Conservation (phyloP, 2,888 invertebrate genomes). For the Mactromeris polynyma region DNA sequence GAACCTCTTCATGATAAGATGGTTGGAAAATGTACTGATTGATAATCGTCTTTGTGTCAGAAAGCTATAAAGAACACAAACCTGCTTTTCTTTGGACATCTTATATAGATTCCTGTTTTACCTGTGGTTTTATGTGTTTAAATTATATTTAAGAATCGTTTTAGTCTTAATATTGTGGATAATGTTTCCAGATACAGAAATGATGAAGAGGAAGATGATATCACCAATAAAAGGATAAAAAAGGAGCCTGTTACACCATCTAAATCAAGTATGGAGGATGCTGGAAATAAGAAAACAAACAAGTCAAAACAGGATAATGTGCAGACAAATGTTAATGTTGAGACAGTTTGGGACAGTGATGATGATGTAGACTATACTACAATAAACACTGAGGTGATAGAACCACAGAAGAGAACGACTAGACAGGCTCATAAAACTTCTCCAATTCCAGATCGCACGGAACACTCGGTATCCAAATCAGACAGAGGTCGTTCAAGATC, state of each 20-base stretch:
- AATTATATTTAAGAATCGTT: no score
- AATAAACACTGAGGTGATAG: conserved; percentile 26
- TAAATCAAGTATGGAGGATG: conserved; percentile 1
- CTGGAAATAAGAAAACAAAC: conserved; percentile 53
- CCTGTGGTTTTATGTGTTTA: no score
- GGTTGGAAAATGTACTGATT: no score
- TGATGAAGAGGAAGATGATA: conserved; percentile 42
- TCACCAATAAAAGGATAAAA: conserved; percentile 50
- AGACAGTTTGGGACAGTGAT: conserved; percentile 62
- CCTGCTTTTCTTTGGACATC: no score
- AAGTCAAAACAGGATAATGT: conserved; percentile 35
- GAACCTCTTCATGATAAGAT: no score
- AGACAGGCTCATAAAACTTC: conserved; percentile 6
- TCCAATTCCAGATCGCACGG: background rate
- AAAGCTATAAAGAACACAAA: no score
- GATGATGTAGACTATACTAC: conserved; percentile 53
- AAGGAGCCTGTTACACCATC: conserved; percentile 58
- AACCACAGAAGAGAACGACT: background rate
- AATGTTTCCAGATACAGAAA: conserved; percentile 24
- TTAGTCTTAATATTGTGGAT: no score
- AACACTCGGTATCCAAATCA: background rate
- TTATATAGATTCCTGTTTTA: no score
- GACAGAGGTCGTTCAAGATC: conserved; percentile 28
- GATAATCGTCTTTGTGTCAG: no score
- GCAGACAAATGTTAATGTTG: conserved; percentile 11